Percentiles rank a stretch among this genome's conserved stretches.
Conservation (phyloP, 2,888 invertebrate species). For the Trichogramma evanescens region DNA sequence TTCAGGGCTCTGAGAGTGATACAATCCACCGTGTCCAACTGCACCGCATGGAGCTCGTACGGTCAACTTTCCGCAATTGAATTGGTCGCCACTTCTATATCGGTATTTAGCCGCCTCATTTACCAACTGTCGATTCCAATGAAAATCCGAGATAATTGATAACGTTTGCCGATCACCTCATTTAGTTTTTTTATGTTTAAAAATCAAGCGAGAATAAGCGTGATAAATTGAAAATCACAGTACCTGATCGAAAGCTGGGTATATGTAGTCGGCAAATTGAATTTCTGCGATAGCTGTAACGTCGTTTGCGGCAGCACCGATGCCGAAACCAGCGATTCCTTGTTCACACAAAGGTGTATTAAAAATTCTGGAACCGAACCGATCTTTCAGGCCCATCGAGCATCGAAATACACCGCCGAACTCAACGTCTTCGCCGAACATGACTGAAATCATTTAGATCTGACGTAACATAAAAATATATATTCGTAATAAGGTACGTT, state of each 20-base stretch:
- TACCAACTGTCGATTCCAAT: constrained; percentile 53
- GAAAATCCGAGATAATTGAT: constrained; percentile 2
- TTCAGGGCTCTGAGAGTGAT: constrained; percentile 98
- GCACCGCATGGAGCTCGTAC: constrained; percentile 92
- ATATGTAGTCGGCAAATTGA: constrained; percentile 98
- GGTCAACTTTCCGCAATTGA: constrained; percentile 85
- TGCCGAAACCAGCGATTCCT: constrained; percentile 95
- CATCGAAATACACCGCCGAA: constrained; percentile 99
- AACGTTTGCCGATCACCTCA: neutral
- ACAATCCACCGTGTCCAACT: constrained; percentile 94
- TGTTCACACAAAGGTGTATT: constrained; percentile 96
- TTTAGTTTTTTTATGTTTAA: neutral
- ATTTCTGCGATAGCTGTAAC: constrained; percentile 96
- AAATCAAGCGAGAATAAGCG: neutral
- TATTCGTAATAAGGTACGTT: neutral
- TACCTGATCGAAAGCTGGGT: constrained; percentile 97
- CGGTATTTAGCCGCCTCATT: constrained; percentile 93
- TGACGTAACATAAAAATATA: neutral
- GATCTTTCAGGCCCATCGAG: constrained; percentile 84
- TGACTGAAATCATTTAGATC: constrained; percentile 43
- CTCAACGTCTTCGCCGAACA: constrained; percentile 97
- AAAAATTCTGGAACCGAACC: constrained; percentile 91
- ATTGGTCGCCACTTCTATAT: constrained; percentile 86
- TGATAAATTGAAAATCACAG: neutral
- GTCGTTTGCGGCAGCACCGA: constrained; percentile 85